Evolutionary conservation across 2,113 vertebrate species (phyloP).

Genomic region (Tragelaphus imberbis): DNA sequence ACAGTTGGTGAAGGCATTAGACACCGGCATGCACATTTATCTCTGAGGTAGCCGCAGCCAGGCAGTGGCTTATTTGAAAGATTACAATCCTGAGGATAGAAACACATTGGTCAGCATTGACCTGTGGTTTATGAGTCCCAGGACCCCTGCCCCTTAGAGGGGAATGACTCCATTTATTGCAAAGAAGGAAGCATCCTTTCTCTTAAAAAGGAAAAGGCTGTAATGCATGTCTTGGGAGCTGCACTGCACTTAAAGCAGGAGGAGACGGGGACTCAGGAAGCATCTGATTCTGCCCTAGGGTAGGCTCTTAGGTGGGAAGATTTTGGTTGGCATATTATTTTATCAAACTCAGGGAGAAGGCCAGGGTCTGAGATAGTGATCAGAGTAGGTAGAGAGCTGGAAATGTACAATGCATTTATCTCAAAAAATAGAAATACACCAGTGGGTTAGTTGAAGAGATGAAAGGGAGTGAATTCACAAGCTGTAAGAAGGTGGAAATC

Average conservation of each 20-base stretch:
- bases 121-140: not conserved
- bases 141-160: not conserved
- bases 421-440: not conserved
- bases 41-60: not conserved
- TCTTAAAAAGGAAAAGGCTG: not conserved
- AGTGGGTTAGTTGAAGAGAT: not conserved
- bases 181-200: not conserved
- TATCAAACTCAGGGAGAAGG: not conserved
- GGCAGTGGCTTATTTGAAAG: not conserved
- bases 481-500: not conserved
- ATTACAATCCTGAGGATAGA: not conserved
- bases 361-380: not conserved
- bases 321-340: not conserved
- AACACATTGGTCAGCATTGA: not conserved
- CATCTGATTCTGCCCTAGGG: not conserved
- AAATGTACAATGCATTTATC: not conserved
- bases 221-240: not conserved
- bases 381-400: not conserved
- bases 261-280: not conserved
- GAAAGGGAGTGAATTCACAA: not conserved
- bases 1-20: not conserved
- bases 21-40: not conserved
- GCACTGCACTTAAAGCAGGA: not conserved
- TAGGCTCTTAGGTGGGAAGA: not conserved
- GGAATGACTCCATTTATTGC: not conserved